These are phyloP conservation scores for Austrofundulus limnaeus DNA, from an alignment of 2,113 vertebrate species.

Conservation along the genomic window DNA sequence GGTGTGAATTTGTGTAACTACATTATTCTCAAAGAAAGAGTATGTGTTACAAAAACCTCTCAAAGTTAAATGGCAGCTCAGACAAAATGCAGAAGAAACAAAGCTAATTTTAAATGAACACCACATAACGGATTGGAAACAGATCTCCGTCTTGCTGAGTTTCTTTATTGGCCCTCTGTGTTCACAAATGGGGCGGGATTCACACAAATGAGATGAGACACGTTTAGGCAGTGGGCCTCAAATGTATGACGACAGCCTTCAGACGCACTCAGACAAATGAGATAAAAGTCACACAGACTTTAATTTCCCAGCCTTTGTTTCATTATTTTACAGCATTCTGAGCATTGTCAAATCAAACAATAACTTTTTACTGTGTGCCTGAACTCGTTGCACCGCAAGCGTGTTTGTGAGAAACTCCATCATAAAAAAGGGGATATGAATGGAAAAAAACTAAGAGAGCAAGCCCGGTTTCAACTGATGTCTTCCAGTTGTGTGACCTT, in stretches of 20 bases:
- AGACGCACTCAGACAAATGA: slow-evolving; percentile 64
- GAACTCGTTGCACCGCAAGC: slow-evolving; percentile 72
- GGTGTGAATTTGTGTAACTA: slow-evolving; percentile 36
- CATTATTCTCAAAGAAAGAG: slow-evolving; percentile 21
- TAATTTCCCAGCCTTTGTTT: slow-evolving; percentile 71
- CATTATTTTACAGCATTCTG: slow-evolving; percentile 66
- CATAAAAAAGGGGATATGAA: slow-evolving; percentile 78
- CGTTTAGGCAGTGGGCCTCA: slow-evolving; percentile 31
- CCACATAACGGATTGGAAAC: slow-evolving; percentile 61
- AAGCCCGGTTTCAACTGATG: slow-evolving; percentile 74
- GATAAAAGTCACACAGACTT: slow-evolving; percentile 74
- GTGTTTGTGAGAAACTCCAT: slow-evolving; percentile 79
- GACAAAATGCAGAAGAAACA: slow-evolving; percentile 36
- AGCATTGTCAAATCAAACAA: slow-evolving; percentile 75
- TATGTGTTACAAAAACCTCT: slow-evolving; percentile 1
- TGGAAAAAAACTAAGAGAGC: slow-evolving; percentile 72
- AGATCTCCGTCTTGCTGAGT: slow-evolving; percentile 46
- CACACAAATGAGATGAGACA: slow-evolving; percentile 51
- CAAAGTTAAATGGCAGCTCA: slow-evolving; percentile 25
- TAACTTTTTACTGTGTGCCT: slow-evolving; percentile 74
- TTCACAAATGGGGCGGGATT: slow-evolving; percentile 54
- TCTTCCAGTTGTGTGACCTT: slow-evolving; percentile 80
- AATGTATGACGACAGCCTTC: slow-evolving; percentile 63
- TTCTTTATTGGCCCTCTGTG: slow-evolving; percentile 55
- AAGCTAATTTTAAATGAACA: slow-evolving; percentile 48